Base-by-base conservation (phyloP, 2,113 vertebrate species). In the Colossoma macropomum region DNA sequence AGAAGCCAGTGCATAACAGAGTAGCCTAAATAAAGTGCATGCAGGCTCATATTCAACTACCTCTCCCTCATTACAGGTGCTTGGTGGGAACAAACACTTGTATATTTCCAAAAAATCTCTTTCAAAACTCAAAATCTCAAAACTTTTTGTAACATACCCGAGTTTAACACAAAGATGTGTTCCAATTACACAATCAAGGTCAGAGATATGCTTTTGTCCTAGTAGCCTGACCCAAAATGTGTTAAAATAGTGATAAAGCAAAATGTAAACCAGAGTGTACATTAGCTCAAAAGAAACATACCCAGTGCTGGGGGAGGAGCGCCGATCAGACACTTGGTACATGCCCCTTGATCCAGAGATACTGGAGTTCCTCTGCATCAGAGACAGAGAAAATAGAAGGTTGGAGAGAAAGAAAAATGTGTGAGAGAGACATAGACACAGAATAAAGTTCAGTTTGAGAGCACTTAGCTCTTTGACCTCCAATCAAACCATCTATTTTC, bases 301-400 rank as follows among this genome's bases (percentile, higher is more conserved):
- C 94, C 93, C 94, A 21, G 93, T 94, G 88, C 93, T 94, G 78
- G 95, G 93, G 7, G 94, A 95, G 7, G 94, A 94, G 9, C 92
- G 93, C 32, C 93, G 89, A 27, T 95, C 94, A 0, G 94, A 95
- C 52, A 94, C 93, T 85, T 93, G 94, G 90, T 95, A 94, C 91
- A 95, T 92, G 27, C 95, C 95, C 56, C 94, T 91, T 13, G 94
- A 94, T 72, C 93, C 93, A n/a, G 94, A 93, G 86, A 93, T 78
- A 84, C 93, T 94, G 72, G 92, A 93, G 89, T 94, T 94, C 87
- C 94, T 95, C 93, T 95, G 89, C 65, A 66, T 32, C 45, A 15
- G 15, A 78, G 19, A 75, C 13, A 81, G 15, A 27, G 1, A 86
- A 23, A 30, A 45, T 9, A 45, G 41, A 84, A 56, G 79, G 15